Percentiles rank a stretch among this genome's conserved stretches.
These are phyloP conservation scores for Adelphocoris suturalis DNA, from an alignment of 2,888 invertebrate species.

Conservation along the genomic window DNA sequence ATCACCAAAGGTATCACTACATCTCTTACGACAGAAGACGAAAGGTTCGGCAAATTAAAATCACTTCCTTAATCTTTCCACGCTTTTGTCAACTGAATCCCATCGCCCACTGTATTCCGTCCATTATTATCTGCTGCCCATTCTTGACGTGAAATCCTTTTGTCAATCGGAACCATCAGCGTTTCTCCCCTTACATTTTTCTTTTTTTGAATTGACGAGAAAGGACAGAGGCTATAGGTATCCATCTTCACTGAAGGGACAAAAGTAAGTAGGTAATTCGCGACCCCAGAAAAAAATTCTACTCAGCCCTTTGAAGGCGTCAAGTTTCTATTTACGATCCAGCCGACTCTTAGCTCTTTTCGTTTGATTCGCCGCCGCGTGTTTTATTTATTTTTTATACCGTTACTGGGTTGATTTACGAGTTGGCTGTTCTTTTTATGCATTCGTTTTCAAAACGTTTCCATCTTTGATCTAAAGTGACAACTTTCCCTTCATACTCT, in stretches of 20 bases:
- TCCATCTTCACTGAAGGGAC: constrained; percentile 1
- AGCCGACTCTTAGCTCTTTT: background rate
- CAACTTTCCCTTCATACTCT: background rate
- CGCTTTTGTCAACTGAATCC: constrained; percentile 5
- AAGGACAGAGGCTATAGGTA: constrained; percentile 10
- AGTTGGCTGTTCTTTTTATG: background rate
- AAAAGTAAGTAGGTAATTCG: constrained; percentile 27
- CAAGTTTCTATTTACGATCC: background rate
- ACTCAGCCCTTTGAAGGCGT: constrained; percentile 15
- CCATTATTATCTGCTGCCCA: background rate
- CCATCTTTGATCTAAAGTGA: background rate
- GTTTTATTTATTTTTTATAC: background rate
- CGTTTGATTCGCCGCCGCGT: constrained; percentile 17
- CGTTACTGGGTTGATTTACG: background rate
- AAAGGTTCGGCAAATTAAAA: constrained; percentile 4
- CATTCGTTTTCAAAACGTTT: background rate
- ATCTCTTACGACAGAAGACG: background rate
- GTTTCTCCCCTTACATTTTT: background rate
- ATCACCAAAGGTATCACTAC: too few relatives aligned
- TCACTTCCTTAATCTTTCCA: background rate
- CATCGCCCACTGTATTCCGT: background rate
- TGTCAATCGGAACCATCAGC: background rate
- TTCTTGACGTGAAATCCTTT: constrained; percentile 13
- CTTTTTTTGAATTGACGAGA: background rate
- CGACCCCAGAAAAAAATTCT: constrained; percentile 20